Conservation (phyloP, 1,140 invertebrate genomes). For the Amphibalanus amphitrite region DNA sequence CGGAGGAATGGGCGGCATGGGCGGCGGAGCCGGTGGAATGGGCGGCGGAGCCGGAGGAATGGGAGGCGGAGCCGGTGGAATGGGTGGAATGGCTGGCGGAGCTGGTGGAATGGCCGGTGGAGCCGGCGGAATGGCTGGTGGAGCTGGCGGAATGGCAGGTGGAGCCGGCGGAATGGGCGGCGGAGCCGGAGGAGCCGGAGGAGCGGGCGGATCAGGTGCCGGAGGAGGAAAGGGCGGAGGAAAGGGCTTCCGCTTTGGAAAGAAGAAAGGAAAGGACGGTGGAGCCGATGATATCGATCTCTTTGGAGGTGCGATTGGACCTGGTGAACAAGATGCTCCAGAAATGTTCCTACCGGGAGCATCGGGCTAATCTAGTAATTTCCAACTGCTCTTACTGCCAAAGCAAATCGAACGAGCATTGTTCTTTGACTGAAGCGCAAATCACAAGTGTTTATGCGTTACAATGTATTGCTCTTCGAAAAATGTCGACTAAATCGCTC, state of each 20-base stretch:
- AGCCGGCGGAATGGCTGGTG: not conserved
- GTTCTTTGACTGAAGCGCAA: too few relatives aligned
- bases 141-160: not conserved
- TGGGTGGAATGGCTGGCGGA: not conserved
- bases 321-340: not conserved
- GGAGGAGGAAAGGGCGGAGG: not conserved
- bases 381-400: too few relatives aligned
- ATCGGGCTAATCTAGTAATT: not conserved
- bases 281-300: not conserved
- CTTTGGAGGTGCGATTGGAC: not conserved
- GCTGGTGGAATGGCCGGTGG: not conserved
- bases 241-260: not conserved
- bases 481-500: too few relatives aligned
- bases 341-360: not conserved
- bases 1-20: not conserved
- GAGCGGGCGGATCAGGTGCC: not conserved
- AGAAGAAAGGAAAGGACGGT: not conserved
- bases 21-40: not conserved
- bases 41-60: not conserved
- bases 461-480: too few relatives aligned
- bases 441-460: too few relatives aligned
- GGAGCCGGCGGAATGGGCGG: not conserved
- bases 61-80: not conserved
- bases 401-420: too few relatives aligned
- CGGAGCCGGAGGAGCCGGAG: not conserved